Conservation (phyloP, 1,140 invertebrate genomes). For the Drosophila nigromelanica region DNA sequence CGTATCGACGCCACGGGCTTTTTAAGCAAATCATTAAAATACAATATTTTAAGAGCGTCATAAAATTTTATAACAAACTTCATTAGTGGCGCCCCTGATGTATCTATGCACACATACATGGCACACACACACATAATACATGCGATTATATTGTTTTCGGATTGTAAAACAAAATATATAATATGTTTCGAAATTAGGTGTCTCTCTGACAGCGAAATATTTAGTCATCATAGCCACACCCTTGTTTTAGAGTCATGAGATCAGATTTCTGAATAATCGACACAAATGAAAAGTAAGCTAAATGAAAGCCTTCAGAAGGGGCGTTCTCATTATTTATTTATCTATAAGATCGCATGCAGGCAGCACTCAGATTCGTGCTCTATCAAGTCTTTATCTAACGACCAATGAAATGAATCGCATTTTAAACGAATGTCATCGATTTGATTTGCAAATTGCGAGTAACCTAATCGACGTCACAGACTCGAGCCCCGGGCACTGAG, state of each 20-base stretch:
- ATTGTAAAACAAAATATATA: conserved; percentile 31
- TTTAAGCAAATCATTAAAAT: conserved; percentile 70
- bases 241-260: conserved; percentile 30
- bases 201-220: conserved; percentile 21
- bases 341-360: conserved; percentile 12
- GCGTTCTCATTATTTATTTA: conserved; percentile 9
- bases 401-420: conserved; percentile 31
- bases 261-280: conserved; percentile 19
- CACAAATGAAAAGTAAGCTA: not conserved
- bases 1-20: conserved; percentile 28
- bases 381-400: conserved; percentile 25
- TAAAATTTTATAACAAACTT: conserved; percentile 82
- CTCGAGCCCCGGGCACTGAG: conserved; percentile 38
- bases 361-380: conserved; percentile 1
- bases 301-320: conserved; percentile 7
- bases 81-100: conserved; percentile 61
- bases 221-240: conserved; percentile 59
- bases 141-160: conserved; percentile 26
- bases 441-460: conserved; percentile 63
- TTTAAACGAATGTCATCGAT: conserved; percentile 59
- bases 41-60: conserved; percentile 73
- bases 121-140: not conserved
- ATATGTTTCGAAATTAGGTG: conserved; percentile 23
- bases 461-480: conserved; percentile 53
- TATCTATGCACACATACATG: conserved; percentile 21